phyloP scores from a whole-genome alignment of 2,113 vertebrate genomes.

The Raja brachyura region DNA sequence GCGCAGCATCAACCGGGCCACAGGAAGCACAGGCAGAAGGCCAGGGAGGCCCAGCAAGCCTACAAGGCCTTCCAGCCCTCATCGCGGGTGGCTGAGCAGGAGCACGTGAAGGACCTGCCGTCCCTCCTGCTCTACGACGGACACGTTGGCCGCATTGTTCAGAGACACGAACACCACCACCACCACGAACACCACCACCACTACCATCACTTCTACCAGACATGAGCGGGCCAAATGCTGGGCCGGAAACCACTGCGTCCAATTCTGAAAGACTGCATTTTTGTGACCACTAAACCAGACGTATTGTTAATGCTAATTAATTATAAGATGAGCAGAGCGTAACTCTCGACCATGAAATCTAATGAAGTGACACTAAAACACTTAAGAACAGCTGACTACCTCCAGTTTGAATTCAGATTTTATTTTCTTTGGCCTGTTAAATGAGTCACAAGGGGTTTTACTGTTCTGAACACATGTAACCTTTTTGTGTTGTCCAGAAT shows the following conservation, averaged over 20 bases:
- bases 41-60: slow-evolving; percentile 73
- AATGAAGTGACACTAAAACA: slow-evolving; percentile 36
- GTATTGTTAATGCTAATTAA: slow-evolving; percentile 57
- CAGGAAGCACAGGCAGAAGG: slow-evolving; percentile 85
- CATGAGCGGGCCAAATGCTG: slow-evolving; percentile 58
- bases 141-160: slow-evolving; percentile 79
- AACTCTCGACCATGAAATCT: slow-evolving; percentile 14
- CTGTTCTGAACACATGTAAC: slow-evolving; percentile 52
- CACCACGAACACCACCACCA: slow-evolving; percentile 98
- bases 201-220: slow-evolving; percentile 97
- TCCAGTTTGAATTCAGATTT: slow-evolving; percentile 76
- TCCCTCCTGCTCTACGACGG: slow-evolving; percentile 76
- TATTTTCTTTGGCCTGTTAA: slow-evolving; percentile 64
- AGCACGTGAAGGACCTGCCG: slow-evolving; percentile 78
- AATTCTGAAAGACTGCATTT: slow-evolving; percentile 50
- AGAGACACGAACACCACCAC: slow-evolving; percentile 95
- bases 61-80: slow-evolving; percentile 67
- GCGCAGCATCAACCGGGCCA: slow-evolving; percentile 69
- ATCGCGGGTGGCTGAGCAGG: slow-evolving; percentile 72
- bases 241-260: slow-evolving; percentile 41
- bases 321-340: slow-evolving; percentile 31
- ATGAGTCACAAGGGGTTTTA: slow-evolving; percentile 49
- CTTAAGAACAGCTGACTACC: slow-evolving; percentile 83
- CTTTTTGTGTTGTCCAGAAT: slow-evolving; percentile 53
- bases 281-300: slow-evolving; percentile 47